A percentile compares a stretch with the other conserved stretches of the same genome.
These are phyloP conservation scores for Maconellicoccus hirsutus DNA, from an alignment of 1,140 invertebrate species.

Conservation along the genomic window DNA sequence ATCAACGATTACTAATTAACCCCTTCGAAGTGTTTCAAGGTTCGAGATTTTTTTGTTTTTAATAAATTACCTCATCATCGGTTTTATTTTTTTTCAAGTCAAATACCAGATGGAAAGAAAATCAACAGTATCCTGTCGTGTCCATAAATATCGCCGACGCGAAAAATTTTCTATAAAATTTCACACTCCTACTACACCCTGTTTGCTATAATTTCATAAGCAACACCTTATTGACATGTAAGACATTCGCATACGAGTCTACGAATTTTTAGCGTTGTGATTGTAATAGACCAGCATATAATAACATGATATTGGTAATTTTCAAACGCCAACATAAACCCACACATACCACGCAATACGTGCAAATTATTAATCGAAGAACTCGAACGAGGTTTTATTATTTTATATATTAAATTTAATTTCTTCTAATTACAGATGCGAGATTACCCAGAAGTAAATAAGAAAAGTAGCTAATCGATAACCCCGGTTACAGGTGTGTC, in stretches of 20 bases:
- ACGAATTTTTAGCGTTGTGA: not conserved
- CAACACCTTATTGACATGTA: not conserved
- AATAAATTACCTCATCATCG: not conserved
- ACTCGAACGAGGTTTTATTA: not conserved
- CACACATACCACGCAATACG: not conserved
- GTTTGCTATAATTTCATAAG: not conserved
- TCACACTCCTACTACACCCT: constrained; percentile 2
- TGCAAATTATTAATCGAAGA: not conserved
- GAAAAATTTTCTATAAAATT: not conserved
- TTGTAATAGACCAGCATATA: not conserved
- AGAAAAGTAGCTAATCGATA: not conserved
- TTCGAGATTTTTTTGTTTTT: not conserved
- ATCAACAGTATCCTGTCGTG: not conserved
- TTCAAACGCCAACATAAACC: not conserved
- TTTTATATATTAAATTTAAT: not conserved
- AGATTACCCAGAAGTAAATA: not conserved
- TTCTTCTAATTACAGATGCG: not conserved
- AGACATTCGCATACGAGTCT: not conserved
- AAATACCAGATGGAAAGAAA: not conserved
- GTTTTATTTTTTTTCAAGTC: not conserved
- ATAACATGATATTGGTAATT: not conserved
- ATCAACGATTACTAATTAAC: not conserved
- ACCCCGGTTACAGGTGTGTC: not conserved
- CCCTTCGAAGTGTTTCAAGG: not conserved
- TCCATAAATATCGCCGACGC: not conserved